Conservation (phyloP, 1,140 invertebrate species). For the Delia radicum region DNA sequence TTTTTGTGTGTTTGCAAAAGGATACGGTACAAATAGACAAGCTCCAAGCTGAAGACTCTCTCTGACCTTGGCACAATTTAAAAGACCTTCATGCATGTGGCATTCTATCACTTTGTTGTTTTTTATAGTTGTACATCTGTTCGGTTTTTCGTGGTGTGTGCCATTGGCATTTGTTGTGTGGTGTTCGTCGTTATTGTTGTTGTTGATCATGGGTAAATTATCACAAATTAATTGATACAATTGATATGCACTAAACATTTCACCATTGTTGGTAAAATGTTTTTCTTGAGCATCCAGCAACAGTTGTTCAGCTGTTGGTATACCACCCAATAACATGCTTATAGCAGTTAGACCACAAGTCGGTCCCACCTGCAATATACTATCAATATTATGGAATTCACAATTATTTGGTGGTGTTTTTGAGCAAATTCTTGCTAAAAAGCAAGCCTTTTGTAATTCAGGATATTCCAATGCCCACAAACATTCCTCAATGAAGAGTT, state of each 20-base stretch:
- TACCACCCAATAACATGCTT: slow-evolving; percentile 70
- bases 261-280: slow-evolving; percentile 75
- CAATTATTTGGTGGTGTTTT: slow-evolving; percentile 37
- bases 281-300: slow-evolving; percentile 62
- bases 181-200: slow-evolving; percentile 11
- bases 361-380: slow-evolving; percentile 58
- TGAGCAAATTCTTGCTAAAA: slow-evolving; percentile 55
- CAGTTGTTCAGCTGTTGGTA: slow-evolving; percentile 63
- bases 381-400: slow-evolving; percentile 37
- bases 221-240: slow-evolving; percentile 63
- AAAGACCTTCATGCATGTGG: slow-evolving; percentile 34
- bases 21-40: slow-evolving; percentile 60
- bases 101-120: slow-evolving; percentile 26
- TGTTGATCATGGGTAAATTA: slow-evolving; percentile 38
- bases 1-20: slow-evolving; percentile 41
- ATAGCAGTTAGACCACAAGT: slow-evolving; percentile 82
- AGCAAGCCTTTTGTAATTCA: slow-evolving; percentile 57
- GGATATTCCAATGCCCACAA: slow-evolving; percentile 56
- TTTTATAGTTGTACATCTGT: neutral
- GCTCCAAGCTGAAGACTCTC: slow-evolving; percentile 45
- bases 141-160: neutral
- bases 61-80: slow-evolving; percentile 54
- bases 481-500: slow-evolving; percentile 37
- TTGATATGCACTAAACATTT: slow-evolving; percentile 79
- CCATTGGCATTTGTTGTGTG: slow-evolving; percentile 17